Evolutionary conservation across 2,888 invertebrate species (phyloP), one percentile per base, ranked within the genome.

Genomic region (Resseliella maxima): DNA sequence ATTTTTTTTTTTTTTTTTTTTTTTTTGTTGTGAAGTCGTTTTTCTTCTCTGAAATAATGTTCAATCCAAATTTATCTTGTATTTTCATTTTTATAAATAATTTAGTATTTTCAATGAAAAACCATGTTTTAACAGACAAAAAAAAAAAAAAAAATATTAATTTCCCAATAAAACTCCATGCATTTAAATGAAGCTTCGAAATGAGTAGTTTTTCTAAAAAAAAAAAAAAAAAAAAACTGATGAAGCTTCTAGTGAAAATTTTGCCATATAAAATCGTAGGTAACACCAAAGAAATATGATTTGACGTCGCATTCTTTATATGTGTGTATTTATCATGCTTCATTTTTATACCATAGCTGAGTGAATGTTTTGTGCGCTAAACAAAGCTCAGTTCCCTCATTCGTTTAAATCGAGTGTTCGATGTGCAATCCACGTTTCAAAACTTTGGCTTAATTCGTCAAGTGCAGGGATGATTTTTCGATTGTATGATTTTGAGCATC

Each of bases 261-360:
- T 3, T 59, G 3, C 50, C 10, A 27, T 31, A 15, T 31, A 72
- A 72, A 72, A 21, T 27, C 6, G 31, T 35, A 31, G 72, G 31
- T 31, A 72, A 31, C 72, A 72, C 72, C 72, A 31, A 72, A 72
- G 72, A 35, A 31, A 72, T 72, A 72, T 72, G 72, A 72, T 15
- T n/a, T n/a, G n/a, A 72, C 31, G 72, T 72, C 31, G 72, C 72
- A 18, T 31, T 72, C 31, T 72, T 2, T 72, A 15, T 35, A 72
- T 35, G 72, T n/a, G n/a, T 15, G 15, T 31, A 35, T 72, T 72
- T 35, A 72, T 72, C 72, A 72, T 15, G 31, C 6, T 31, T 72
- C 72, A 15, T 72, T 72, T 12, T 72, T 35, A 35, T 59, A 2
- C 21, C 2, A 12, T 35, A 35, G 3, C 27, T 12, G 15, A 31